These are phyloP conservation scores for Tamias sibiricus DNA, from an alignment of 2,113 vertebrate species.

Conservation along the genomic window DNA sequence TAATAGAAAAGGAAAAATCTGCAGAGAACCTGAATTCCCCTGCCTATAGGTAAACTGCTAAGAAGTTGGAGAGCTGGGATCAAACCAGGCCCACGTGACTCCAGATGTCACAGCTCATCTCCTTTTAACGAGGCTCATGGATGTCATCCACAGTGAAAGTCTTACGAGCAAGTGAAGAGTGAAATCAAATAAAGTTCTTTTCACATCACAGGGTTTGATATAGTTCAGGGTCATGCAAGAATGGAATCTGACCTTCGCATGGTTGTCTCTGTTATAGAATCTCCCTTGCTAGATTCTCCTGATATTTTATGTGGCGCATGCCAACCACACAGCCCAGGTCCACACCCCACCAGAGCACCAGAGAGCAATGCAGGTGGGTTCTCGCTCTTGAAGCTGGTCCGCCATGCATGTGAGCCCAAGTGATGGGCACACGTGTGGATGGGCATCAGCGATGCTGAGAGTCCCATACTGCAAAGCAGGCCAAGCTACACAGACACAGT, in stretches of 20 bases:
- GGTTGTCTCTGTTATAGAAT: background rate
- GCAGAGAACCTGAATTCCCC: background rate
- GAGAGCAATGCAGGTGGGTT: background rate
- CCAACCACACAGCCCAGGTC: background rate
- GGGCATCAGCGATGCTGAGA: background rate
- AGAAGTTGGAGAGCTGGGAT: background rate
- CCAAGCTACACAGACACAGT: too few relatives aligned
- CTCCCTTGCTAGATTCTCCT: background rate
- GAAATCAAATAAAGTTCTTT: background rate
- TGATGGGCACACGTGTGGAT: accelerated
- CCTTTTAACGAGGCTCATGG: background rate
- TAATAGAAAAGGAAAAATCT: background rate
- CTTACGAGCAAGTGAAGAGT: background rate
- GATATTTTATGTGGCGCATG: background rate
- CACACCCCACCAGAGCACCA: background rate
- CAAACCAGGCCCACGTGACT: background rate
- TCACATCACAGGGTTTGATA: background rate
- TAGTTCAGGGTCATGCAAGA: background rate
- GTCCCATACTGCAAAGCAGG: background rate
- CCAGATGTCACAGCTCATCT: background rate
- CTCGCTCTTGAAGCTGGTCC: background rate
- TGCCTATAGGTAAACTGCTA: background rate
- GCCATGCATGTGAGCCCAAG: background rate
- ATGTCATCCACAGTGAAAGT: background rate
- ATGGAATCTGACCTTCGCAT: background rate